phyloP scores from a whole-genome alignment of 2,888 invertebrate species.

The Tenthredo distinguenda region DNA sequence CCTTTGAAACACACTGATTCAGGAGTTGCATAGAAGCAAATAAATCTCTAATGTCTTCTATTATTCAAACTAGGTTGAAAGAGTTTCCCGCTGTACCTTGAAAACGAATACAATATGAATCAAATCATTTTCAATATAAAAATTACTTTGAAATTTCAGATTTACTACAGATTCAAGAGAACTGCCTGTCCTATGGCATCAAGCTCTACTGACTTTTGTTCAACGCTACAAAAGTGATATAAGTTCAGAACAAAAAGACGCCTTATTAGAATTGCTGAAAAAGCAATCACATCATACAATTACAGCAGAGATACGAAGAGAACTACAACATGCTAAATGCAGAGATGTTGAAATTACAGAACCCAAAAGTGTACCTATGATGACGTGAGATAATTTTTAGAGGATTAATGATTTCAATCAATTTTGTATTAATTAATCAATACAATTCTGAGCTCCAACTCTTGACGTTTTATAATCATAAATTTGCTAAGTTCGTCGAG shows the following conservation, averaged over 20 bases:
- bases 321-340: slow-evolving; percentile 90
- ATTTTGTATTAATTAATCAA: neutral
- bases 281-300: slow-evolving; percentile 87
- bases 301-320: slow-evolving; percentile 91
- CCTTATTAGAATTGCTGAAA: slow-evolving; percentile 88
- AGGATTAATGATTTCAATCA: neutral
- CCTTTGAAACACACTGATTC: neutral
- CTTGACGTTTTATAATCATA: neutral
- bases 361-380: slow-evolving; percentile 68
- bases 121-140: neutral
- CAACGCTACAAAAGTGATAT: slow-evolving; percentile 98
- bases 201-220: slow-evolving; percentile 94
- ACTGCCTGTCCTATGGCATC: slow-evolving; percentile 98
- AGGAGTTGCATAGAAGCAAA: neutral
- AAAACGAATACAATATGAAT: neutral
- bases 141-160: slow-evolving; percentile 78
- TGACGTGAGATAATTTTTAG: slow-evolving; percentile 3
- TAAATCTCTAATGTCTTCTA: neutral
- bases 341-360: slow-evolving; percentile 84
- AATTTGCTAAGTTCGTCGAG: neutral
- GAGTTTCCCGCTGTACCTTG: neutral
- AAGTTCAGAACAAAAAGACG: slow-evolving; percentile 94
- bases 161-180: slow-evolving; percentile 91
- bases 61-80: neutral
- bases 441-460: neutral